Conservation (phyloP, 1,140 invertebrate species). For the Drosophila nebulosa region DNA sequence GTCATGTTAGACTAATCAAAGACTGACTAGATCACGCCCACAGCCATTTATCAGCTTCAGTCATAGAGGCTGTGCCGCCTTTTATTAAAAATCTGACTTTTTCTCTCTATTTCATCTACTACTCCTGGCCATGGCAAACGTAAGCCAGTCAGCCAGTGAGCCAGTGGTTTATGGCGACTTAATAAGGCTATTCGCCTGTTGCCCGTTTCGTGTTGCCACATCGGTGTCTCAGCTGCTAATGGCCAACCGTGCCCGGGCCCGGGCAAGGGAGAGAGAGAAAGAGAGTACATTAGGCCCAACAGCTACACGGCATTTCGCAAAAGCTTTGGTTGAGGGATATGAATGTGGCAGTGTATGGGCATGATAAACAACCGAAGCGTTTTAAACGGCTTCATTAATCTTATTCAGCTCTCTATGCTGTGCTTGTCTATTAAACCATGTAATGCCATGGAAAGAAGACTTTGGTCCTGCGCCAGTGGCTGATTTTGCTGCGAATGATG, state of each 20-base stretch:
- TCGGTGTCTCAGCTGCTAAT: conserved; percentile 56
- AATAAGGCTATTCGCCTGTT: conserved; percentile 57
- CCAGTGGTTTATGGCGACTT: conserved; percentile 77
- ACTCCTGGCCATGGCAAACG: conserved; percentile 36
- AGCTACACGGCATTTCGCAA: conserved; percentile 28
- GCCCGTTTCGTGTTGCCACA: conserved; percentile 40
- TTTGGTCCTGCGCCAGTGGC: conserved; percentile 7
- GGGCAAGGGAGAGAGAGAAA: background rate
- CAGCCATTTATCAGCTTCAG: conserved; percentile 68
- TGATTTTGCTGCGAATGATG: background rate
- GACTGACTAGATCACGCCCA: conserved; percentile 61
- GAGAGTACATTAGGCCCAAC: conserved; percentile 58
- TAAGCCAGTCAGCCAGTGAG: conserved; percentile 78
- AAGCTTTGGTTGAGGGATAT: conserved; percentile 35
- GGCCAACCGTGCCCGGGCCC: too few relatives aligned
- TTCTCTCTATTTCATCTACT: background rate
- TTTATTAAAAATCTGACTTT: conserved; percentile 65
- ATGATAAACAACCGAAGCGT: conserved; percentile 79
- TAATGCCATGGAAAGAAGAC: conserved; percentile 48
- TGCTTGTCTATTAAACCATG: conserved; percentile 77
- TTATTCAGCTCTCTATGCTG: conserved; percentile 72
- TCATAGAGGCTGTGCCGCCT: conserved; percentile 35
- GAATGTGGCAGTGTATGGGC: conserved; percentile 56
- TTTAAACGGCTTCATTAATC: conserved; percentile 80
- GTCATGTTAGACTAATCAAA: conserved; percentile 72